phyloP scores from a whole-genome alignment of 2,888 invertebrate genomes.

The Drosophila algonquin region DNA sequence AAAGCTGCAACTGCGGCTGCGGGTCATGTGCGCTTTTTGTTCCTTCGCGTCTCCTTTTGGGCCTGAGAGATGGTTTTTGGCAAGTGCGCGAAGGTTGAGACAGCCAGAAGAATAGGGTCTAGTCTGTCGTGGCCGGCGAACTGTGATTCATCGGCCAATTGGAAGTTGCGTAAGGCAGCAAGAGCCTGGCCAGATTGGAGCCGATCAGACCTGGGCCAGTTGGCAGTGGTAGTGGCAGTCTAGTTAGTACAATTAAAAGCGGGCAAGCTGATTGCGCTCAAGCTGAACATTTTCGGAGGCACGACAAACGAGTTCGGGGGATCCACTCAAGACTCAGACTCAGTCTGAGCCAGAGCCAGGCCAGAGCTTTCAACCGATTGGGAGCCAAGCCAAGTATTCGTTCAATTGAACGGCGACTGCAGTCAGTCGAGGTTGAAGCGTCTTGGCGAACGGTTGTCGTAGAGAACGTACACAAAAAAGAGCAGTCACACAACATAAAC shows the following conservation, averaged over 20 bases:
- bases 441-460: constrained; percentile 61
- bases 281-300: constrained; percentile 68
- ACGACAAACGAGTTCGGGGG: constrained; percentile 71
- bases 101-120: constrained; percentile 40
- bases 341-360: constrained; percentile 30
- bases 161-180: constrained; percentile 60
- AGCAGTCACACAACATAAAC: not conserved
- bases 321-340: constrained; percentile 44
- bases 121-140: constrained; percentile 25
- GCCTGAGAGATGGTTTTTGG: constrained; percentile 3
- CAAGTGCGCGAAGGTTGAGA: constrained; percentile 54
- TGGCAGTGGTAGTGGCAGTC: constrained; percentile 44
- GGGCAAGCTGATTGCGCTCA: constrained; percentile 39
- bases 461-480: constrained; percentile 27
- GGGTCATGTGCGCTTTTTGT: constrained; percentile 28
- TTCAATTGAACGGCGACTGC: constrained; percentile 54
- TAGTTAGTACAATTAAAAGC: constrained; percentile 73
- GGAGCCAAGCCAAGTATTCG: constrained; percentile 18
- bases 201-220: constrained; percentile 21
- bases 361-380: constrained; percentile 26
- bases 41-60: constrained; percentile 27
- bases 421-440: constrained; percentile 71
- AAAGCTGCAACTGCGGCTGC: constrained; percentile 21
- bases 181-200: constrained; percentile 24
- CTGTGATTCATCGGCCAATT: constrained; percentile 68